phyloP scores from a whole-genome alignment of 2,888 invertebrate genomes.

The Lamellibrachia columna region DNA sequence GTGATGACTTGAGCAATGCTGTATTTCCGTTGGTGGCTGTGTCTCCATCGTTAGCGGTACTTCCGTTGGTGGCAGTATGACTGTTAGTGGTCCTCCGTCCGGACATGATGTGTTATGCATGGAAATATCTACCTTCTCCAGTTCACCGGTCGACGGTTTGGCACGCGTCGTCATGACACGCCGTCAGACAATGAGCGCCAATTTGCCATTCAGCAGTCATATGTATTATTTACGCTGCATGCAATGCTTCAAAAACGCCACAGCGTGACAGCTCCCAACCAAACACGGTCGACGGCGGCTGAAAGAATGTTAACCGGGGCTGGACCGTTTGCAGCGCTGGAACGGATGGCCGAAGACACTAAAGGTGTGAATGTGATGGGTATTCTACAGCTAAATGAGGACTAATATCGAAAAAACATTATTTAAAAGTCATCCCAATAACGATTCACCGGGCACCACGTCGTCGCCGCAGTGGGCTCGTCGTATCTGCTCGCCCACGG shows the following conservation, averaged over 20 bases:
- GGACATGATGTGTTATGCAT: neutral
- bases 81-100: neutral
- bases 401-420: neutral
- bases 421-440: neutral
- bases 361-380: neutral
- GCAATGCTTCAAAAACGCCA: neutral
- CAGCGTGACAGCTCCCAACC: neutral
- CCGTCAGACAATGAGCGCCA: neutral
- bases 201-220: neutral
- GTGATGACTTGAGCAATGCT: neutral
- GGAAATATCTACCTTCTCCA: conserved; percentile 4
- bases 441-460: neutral
- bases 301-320: neutral
- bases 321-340: neutral
- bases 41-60: neutral
- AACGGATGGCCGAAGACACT: neutral
- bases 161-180: conserved; percentile 11
- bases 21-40: neutral
- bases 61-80: neutral
- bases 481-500: neutral
- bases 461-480: neutral
- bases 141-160: neutral
- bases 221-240: neutral
- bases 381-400: neutral
- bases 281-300: neutral